Conservation (phyloP, 2,113 vertebrate species). For the Brachypodius melanocephalos region DNA sequence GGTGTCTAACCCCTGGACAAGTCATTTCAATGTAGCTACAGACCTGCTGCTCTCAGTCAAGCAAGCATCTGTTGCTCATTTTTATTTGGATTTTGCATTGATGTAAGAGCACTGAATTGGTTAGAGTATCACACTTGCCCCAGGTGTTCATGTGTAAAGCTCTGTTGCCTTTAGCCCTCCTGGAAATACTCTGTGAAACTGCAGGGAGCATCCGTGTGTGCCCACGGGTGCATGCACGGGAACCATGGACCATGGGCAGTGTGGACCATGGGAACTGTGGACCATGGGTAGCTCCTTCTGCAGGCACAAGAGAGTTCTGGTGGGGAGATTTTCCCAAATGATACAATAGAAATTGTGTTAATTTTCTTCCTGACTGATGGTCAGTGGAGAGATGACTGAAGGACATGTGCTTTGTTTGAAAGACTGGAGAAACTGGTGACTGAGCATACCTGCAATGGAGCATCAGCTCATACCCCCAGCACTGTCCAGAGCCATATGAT, state of each 20-base stretch:
- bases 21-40: not conserved
- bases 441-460: not conserved
- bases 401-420: rapidly evolving
- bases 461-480: not conserved
- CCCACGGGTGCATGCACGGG: not conserved
- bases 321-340: not conserved
- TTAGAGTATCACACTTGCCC: not conserved
- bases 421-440: not conserved
- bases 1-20: not conserved
- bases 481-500: not conserved
- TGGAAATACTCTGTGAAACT: not conserved
- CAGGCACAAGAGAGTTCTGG: not conserved
- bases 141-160: not conserved
- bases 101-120: not conserved
- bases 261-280: not conserved
- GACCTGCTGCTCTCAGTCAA: not conserved
- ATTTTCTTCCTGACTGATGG: not conserved
- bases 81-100: not conserved
- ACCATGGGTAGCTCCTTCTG: not conserved
- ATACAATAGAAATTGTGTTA: not conserved
- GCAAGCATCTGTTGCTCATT: not conserved
- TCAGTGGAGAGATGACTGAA: not conserved
- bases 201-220: not conserved
- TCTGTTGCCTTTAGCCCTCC: not conserved
- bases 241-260: not conserved